Base-by-base conservation (phyloP, 2,888 invertebrate genomes). In the Tachina fera region DNA sequence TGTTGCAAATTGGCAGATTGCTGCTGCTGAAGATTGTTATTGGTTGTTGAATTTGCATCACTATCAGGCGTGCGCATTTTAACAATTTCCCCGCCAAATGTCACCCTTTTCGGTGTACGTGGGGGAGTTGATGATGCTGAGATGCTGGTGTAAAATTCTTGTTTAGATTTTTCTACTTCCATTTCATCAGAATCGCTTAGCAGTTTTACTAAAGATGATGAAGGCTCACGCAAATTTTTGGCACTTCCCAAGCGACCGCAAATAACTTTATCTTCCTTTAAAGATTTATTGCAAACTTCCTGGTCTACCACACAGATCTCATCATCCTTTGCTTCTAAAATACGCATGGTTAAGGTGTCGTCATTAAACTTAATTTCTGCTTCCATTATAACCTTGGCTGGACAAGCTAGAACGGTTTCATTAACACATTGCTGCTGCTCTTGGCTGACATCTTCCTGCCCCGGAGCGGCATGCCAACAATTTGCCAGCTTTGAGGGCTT, bases 31-130 rank as follows among this genome's bases (percentile, higher is more conserved):
- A 84, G 63, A 47, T 88, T 87, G 51, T 82, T 88, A 3, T 87
- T 88, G 70, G 87, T 95, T 13, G 94, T 94, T 2, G 89, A 89
- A 67, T 94, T 93, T 43, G 95, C 95, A 90, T 97, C 97, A 91
- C 96, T 97, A 88, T 97, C 97, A 0, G 97, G 97, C 14, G 97
- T 97, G 86, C 97, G 93, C 92, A 97, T 94, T 93, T 97, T 97
- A 5, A 97, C 96, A 87, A 96, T 94, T 93, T 97, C 97, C n/a
- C 97, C 97, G 6, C 97, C 97, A 88, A 97, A 97, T 68, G 96
- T 95, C 10, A 97, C 97, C 89, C 96, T 94, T 90, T 96, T 95
- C 0, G 95, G 94, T 0, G 95, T 95, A 87, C 94, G 93, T 31
- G 95, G 47, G 92, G 91, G 90, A 13, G 91, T 91, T 3, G 88